Base-by-base conservation (phyloP, 1,140 invertebrate species). In the Scaptomyza montana region DNA sequence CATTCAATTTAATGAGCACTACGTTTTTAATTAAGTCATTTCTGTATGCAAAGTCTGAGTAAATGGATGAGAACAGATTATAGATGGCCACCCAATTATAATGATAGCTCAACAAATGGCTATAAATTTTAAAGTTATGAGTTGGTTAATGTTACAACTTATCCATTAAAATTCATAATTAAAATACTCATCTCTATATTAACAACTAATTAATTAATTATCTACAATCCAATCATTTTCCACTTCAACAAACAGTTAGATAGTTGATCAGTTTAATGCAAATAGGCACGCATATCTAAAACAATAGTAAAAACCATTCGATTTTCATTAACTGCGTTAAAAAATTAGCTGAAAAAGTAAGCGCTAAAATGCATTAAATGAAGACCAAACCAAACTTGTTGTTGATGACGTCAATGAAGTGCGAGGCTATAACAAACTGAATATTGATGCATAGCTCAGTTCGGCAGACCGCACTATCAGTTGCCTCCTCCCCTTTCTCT, bases 1-100 rank as follows among this genome's bases (percentile, higher is more conserved):
- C 81, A 71, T 78, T 74, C 64, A 62, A 74, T 87, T 78, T 85
- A 85, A 87, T 87, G 82, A 71, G 74, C 53, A 71, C 59, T 65
- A 50, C 46, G 55, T 56, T 85, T 81, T 87, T 87, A 85, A 85
- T 85, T 87, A 87, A 80, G 80, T 78, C 74, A 33, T 72, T 36
- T 47, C 30, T 16, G 33, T 54, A 46, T 67, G 63, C 49, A 67
- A 10, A n/a, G 46, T 7, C 45, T 36, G 3, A 49, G 13, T 28
- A 41, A 57, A 46, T 45, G 55, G 19, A 56, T 45, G 57, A 5
- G 30, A 19, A 56, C 36, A 51, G 51, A 64, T 50, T 45, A 54
- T 33, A 41, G 30, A n/a, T 13, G 54, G 36, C 2, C 12, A 46
- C 30, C 66, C 60, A 72, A 67, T 60, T 72, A 67, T 60, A 55